A percentile compares a stretch with the other conserved stretches of the same genome.
These are phyloP conservation scores for Halcyon badia DNA, from an alignment of 2,797 vertebrate genomes.

Conservation along the genomic window DNA sequence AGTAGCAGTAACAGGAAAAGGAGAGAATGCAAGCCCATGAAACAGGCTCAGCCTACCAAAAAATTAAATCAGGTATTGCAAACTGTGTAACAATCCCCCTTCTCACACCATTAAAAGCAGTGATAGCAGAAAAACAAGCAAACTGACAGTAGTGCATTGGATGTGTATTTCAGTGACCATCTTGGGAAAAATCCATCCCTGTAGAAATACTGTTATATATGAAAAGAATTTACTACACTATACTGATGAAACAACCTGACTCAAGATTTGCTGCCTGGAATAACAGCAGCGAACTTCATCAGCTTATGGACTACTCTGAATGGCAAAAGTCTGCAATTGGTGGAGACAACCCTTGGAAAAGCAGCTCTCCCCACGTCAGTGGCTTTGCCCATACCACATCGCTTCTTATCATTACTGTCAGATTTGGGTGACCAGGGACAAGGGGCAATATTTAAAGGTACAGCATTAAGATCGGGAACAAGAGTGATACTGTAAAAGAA, in stretches of 20 bases:
- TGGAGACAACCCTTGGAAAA: not conserved
- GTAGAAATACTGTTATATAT: not conserved
- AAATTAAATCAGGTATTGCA: not conserved
- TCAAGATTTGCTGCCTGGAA: not conserved
- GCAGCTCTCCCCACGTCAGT: not conserved
- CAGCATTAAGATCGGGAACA: not conserved
- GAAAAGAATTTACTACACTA: not conserved
- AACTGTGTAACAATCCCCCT: not conserved
- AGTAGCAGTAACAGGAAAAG: not conserved
- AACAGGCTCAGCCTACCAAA: not conserved
- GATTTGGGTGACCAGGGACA: not conserved
- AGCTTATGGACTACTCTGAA: not conserved
- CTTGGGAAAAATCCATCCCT: not conserved
- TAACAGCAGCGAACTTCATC: not conserved
- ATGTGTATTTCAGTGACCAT: not conserved
- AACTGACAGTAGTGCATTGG: not conserved
- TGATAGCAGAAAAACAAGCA: not conserved
- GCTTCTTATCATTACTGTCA: not conserved
- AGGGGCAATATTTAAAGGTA: not conserved
- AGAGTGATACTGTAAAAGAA: not conserved
- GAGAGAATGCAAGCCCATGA: not conserved
- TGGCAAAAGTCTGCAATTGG: not conserved
- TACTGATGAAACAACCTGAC: not conserved
- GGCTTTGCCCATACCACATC: not conserved
- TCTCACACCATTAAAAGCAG: not conserved